Conservation (phyloP, 2,888 invertebrate genomes). For the Neria commutata region DNA sequence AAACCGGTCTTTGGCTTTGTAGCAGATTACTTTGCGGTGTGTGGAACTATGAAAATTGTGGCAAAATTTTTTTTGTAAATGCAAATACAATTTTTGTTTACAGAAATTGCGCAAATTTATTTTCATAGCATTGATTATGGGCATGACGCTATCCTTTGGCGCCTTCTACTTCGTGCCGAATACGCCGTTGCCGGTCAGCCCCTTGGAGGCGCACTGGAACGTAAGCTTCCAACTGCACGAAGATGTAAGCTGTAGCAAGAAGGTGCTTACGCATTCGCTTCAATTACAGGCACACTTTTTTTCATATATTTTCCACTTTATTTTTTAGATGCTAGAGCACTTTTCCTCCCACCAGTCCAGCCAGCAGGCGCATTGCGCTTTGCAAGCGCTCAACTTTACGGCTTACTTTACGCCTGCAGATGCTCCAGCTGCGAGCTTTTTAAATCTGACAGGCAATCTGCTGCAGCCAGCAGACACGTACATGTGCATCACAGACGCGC, state of each 20-base stretch:
- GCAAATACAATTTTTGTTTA: too few relatives aligned
- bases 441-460: slow-evolving; percentile 20
- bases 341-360: slow-evolving; percentile 33
- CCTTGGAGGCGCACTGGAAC: slow-evolving; percentile 38
- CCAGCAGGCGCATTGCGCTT: slow-evolving; percentile 35
- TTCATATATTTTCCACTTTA: too few relatives aligned
- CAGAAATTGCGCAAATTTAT: slow-evolving; percentile 69
- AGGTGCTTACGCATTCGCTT: slow-evolving; percentile 31
- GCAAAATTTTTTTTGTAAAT: neutral
- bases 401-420: slow-evolving; percentile 35
- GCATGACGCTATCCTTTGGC: slow-evolving; percentile 73
- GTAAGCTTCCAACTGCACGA: too few relatives aligned
- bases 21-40: slow-evolving; percentile 74
- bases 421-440: neutral
- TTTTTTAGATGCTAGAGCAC: slow-evolving; percentile 14
- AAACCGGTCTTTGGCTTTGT: slow-evolving; percentile 79
- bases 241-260: slow-evolving; percentile 30
- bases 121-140: slow-evolving; percentile 70
- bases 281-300: too few relatives aligned
- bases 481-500: slow-evolving; percentile 22
- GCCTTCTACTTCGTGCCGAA: slow-evolving; percentile 72
- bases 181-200: slow-evolving; percentile 41
- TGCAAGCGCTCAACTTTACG: slow-evolving; percentile 22
- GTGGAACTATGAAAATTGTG: slow-evolving; percentile 9
- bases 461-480: slow-evolving; percentile 10